phyloP scores from a whole-genome alignment of 2,888 invertebrate species.

The Athalia cordata region DNA sequence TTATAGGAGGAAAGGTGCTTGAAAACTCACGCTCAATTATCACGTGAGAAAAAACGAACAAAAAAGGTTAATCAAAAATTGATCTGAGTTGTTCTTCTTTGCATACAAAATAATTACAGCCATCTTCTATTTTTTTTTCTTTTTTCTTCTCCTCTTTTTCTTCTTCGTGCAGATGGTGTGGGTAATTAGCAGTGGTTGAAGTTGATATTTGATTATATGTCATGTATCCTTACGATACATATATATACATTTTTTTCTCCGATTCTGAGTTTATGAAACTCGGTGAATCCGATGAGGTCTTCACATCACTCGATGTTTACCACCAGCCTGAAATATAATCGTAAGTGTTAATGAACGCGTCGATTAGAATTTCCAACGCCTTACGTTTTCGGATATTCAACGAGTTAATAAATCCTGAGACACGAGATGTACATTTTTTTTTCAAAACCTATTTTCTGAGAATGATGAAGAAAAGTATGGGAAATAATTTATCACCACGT shows the following conservation, averaged over 20 bases:
- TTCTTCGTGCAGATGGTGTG: neutral
- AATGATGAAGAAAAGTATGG: no score
- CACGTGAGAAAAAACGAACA: conserved; percentile 27
- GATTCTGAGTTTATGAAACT: conserved; percentile 11
- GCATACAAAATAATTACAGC: conserved; percentile 36
- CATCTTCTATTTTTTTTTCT: neutral
- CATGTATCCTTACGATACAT: neutral
- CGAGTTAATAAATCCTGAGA: no score
- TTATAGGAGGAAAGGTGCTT: neutral
- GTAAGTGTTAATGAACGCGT: conserved; percentile 44
- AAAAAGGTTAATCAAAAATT: neutral
- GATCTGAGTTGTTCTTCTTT: neutral
- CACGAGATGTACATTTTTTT: neutral
- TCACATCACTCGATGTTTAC: conserved; percentile 41
- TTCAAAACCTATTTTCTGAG: no score
- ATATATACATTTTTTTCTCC: neutral
- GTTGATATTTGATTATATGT: conserved; percentile 2
- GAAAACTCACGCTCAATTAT: conserved; percentile 14
- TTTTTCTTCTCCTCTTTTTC: neutral
- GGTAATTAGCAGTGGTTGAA: neutral
- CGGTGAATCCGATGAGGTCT: conserved; percentile 17
- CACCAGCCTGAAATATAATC: conserved; percentile 48
- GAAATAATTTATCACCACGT: neutral
- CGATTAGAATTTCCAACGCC: conserved; percentile 44
- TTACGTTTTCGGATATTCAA: conserved; percentile 14